Base-by-base conservation (phyloP, 2,888 invertebrate genomes). In the Scaptomyza polygonia region DNA sequence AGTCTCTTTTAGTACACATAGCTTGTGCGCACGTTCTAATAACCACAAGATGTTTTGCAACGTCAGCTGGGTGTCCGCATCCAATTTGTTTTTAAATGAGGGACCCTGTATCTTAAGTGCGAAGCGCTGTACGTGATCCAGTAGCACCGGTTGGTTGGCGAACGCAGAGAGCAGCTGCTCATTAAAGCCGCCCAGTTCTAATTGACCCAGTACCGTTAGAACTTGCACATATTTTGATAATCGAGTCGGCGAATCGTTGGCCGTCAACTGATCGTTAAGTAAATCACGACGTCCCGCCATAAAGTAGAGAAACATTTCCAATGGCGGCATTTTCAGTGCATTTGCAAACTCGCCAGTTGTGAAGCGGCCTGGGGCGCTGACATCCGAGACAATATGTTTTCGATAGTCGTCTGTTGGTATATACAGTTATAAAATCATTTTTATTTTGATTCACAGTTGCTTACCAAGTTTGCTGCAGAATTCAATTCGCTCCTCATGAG, bases 101-200 rank as follows among this genome's bases (percentile, higher is more conserved):
- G 92, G 91, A 58, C 88, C 91, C 69, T 92, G 93, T 7, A 90
- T 55, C 25, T 81, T 82, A 0, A 67, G 54, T 6, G 77, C 62
- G 30, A 89, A 45, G 14, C 67, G 59, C 11, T 76, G 78, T 2
- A 88, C 53, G 39, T 88, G 79, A 3, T 82, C 70, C 5, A 86
- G 58, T 3, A 91, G 71, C 30, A 67, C 70, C 0, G 65, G 45
- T 40, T 90, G 85, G 16, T 43, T 56, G 0, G 76, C 74, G 44
- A 91, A 87, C 0, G 65, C 69, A 8, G 66, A 40, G 3, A 91
- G 40, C 12, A 88, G 40, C 21, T 83, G 56, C 1, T 68, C 67
- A 29, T 87, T 79, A 27, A 86, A 91, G 0, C 89, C 91, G 0
- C 81, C 80, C 44, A 91, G 42, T 49, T 91, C 86, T 29, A 91